Evolutionary conservation across 1,140 invertebrate genomes (phyloP), one percentile per base, ranked within the genome.

Genomic region (Ruditapes philippinarum): DNA sequence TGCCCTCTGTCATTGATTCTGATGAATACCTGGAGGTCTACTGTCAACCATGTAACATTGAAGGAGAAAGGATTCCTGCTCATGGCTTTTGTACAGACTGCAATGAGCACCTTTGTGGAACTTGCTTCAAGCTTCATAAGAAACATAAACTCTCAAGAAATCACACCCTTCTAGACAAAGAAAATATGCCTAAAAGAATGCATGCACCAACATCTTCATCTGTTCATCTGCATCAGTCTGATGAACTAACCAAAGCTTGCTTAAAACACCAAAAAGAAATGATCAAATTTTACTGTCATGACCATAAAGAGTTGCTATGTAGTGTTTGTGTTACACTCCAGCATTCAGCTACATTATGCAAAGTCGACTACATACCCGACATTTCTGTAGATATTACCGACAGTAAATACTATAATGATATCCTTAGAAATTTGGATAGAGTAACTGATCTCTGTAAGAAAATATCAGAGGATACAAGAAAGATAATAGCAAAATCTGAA

Each of bases 41-140:
- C 33, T 68, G 62, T 33, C 25, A 33, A 14, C 62, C 62, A 28
- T 68, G 62, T 68, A 9, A 68, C 62, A 68, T n/a, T 14, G 62
- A 68, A 31, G 33, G n/a, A 4, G 9, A 3, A 68, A 68, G 28
- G n/a, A 4, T 68, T 31, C 62, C 62, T 33, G 62, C 62, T 14
- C 33, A 68, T 36, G 62, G 62, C 33, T 68, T 31, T 19, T 68
- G 62, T 28, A 68, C 62, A 33, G 62, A 68, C 62, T 68, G 62
- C 28, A 68, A 11, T 31, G 62, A 68, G n/a, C 62, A 68, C 19
- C 33, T 68, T 9, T 68, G 62, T 31, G 28, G 33, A 1, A 5
- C 28, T 5, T 68, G 62, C 33, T 68, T 19, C 28, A 3, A 68
- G 11, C 62, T 31, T 31, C 62, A 68, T 33, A 68, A 5, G 28